Percentiles rank a stretch among this genome's conserved stretches.
These are phyloP conservation scores for Xenops minutus DNA, from an alignment of 2,797 vertebrate genomes.

Conservation along the genomic window DNA sequence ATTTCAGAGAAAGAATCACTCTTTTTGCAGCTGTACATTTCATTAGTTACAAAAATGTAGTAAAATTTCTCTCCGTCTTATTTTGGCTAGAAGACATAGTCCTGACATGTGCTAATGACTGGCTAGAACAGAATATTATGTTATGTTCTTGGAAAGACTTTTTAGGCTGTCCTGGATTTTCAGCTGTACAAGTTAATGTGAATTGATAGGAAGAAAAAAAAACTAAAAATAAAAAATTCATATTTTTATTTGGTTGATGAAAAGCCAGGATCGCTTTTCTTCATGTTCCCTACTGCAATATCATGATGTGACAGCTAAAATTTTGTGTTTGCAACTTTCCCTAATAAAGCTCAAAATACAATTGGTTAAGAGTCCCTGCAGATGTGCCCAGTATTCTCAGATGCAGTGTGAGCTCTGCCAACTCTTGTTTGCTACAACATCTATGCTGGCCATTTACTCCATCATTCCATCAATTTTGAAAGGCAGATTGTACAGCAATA, in stretches of 20 bases:
- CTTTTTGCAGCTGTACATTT: not conserved
- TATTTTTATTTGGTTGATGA: not conserved
- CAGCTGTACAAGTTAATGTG: not conserved
- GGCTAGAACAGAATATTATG: not conserved
- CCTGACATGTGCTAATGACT: constrained; percentile 2
- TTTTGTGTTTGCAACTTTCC: not conserved
- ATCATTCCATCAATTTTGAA: not conserved
- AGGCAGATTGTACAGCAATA: not conserved
- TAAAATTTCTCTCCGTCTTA: not conserved
- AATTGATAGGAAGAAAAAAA: not conserved
- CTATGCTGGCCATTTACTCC: not conserved
- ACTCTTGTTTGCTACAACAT: not conserved
- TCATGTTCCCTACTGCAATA: not conserved
- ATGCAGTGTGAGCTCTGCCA: not conserved
- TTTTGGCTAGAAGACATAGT: constrained; percentile 2
- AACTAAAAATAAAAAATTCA: not conserved
- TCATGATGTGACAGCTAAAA: not conserved
- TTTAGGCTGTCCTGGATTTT: not conserved
- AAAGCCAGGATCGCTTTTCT: not conserved
- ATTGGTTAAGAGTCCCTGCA: not conserved
- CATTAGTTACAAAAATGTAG: constrained; percentile 19
- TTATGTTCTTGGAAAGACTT: constrained; percentile 16
- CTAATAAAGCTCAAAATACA: not conserved
- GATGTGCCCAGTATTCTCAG: not conserved
- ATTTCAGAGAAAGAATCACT: constrained; percentile 7